Evolutionary conservation across 2,113 vertebrate species (phyloP).

Genomic region (Raphicerus campestris): DNA sequence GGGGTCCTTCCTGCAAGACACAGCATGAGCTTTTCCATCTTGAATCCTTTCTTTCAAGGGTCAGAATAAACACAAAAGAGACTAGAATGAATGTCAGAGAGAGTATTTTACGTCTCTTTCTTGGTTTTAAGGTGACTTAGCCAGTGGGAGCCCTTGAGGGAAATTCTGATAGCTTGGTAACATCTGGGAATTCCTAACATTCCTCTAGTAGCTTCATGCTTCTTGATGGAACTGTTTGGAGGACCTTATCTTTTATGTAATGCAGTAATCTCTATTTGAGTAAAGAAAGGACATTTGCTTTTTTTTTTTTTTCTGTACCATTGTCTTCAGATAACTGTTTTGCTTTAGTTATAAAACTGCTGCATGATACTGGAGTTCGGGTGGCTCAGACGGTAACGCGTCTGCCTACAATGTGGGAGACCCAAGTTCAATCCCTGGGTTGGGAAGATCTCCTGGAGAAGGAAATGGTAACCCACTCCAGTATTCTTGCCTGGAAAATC

Average conservation of each 20-base stretch:
- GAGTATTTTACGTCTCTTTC: background rate
- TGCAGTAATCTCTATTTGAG: background rate
- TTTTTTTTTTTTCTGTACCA: background rate
- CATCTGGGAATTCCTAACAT: background rate
- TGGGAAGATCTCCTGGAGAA: too few relatives aligned
- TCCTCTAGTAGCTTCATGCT: conserved; percentile 7
- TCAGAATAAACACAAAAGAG: background rate
- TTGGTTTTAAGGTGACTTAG: conserved; percentile 18
- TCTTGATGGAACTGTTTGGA: conserved; percentile 21
- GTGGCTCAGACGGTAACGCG: too few relatives aligned
- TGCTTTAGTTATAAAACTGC: background rate
- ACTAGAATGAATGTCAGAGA: background rate
- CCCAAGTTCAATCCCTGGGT: too few relatives aligned
- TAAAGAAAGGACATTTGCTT: conserved; percentile 16
- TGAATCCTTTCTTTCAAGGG: background rate
- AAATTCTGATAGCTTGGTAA: conserved; percentile 31
- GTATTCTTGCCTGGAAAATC: too few relatives aligned
- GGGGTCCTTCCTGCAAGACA: background rate
- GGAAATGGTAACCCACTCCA: too few relatives aligned
- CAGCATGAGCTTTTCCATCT: background rate
- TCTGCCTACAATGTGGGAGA: too few relatives aligned
- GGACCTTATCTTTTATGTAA: conserved; percentile 30
- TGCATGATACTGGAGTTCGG: background rate
- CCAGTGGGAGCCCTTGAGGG: background rate
- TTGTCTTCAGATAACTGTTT: conserved; percentile 7